A percentile compares a stretch with the other conserved stretches of the same genome.
Evolutionary conservation across 35 echinoderm and acorn worm species (phyloP).

Genomic region (Acanthaster planci): DNA sequence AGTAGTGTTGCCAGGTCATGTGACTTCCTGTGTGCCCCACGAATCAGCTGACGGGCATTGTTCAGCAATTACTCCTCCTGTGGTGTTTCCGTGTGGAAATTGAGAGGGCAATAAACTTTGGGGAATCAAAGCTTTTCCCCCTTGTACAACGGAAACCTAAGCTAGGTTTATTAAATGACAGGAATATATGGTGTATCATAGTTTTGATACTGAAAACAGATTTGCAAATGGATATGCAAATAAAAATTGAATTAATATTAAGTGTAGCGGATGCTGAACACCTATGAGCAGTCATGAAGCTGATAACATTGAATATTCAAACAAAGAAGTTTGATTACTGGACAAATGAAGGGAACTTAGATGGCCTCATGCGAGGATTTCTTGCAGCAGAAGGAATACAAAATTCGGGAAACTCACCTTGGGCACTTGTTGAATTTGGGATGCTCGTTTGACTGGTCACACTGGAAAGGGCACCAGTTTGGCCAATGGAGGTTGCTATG

Average conservation of each 20-base stretch:
- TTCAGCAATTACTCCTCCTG: not conserved
- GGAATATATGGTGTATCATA: too few relatives aligned
- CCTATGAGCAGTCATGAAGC: too few relatives aligned
- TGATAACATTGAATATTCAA: too few relatives aligned
- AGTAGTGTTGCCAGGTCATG: not conserved
- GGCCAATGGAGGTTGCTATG: conserved; percentile 85
- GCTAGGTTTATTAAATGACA: too few relatives aligned
- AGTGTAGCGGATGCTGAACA: too few relatives aligned
- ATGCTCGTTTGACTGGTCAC: conserved; percentile 38
- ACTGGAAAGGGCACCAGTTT: conserved; percentile 80
- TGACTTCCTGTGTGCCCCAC: not conserved
- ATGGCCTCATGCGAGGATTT: too few relatives aligned
- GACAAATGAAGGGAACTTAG: too few relatives aligned
- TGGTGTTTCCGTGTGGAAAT: not conserved
- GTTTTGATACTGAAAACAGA: too few relatives aligned
- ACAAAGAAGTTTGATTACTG: too few relatives aligned
- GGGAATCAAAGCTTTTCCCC: not conserved
- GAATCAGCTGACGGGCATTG: conserved; percentile 15
- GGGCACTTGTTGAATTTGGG: not conserved
- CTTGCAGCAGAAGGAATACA: not conserved
- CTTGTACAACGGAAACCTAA: not conserved
- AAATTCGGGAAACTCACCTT: not conserved
- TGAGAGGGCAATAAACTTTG: conserved; percentile 6
- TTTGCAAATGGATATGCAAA: too few relatives aligned
- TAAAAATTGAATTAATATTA: too few relatives aligned